phyloP scores from a whole-genome alignment of 2,113 vertebrate genomes.

The Nyctibius bracteatus region DNA sequence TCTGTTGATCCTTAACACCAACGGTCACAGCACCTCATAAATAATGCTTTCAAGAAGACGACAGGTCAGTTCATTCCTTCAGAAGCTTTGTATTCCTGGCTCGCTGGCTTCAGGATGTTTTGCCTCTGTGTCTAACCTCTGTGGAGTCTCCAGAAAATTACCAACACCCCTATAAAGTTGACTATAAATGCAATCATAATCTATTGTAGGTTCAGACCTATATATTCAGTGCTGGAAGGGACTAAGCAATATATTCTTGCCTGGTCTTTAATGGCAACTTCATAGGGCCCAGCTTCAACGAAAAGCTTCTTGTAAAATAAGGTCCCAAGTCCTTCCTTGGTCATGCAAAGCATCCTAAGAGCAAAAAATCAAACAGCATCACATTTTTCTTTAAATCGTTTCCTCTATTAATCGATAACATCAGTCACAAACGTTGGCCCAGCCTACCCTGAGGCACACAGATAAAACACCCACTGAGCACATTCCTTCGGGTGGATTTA shows the following conservation, averaged over 20 bases:
- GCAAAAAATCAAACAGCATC: neutral
- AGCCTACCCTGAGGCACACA: neutral
- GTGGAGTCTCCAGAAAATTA: neutral
- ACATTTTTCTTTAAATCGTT: neutral
- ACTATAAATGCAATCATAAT: neutral
- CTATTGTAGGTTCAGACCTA: neutral
- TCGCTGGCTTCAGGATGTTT: neutral
- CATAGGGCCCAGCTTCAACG: neutral
- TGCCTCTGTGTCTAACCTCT: neutral
- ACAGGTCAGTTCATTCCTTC: neutral
- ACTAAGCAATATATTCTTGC: neutral
- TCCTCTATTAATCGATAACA: neutral
- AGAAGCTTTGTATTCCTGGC: neutral
- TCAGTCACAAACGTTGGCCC: neutral
- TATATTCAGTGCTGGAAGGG: neutral
- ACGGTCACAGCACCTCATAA: neutral
- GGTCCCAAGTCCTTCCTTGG: neutral
- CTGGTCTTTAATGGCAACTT: neutral
- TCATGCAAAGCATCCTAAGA: neutral
- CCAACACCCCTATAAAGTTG: neutral
- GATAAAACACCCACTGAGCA: neutral
- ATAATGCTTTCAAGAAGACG: neutral
- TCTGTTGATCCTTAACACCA: conserved; percentile 18
- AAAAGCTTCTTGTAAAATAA: neutral
- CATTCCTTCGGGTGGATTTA: neutral